phyloP scores from a whole-genome alignment of 2,888 invertebrate species.

The Idaea aversata region DNA sequence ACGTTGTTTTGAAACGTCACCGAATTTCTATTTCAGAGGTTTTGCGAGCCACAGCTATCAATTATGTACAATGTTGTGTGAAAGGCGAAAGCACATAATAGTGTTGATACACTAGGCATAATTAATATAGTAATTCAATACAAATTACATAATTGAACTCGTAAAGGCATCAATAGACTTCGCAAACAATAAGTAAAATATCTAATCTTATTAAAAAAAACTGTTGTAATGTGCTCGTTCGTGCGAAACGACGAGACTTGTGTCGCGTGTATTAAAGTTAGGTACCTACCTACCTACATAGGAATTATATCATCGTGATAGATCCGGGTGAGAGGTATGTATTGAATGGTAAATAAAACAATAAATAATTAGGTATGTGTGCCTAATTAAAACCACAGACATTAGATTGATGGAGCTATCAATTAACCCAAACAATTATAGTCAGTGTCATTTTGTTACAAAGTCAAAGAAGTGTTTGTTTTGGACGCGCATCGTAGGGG shows the following conservation, averaged over 20 bases:
- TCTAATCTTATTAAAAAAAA: slow-evolving; percentile 16
- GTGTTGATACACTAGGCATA: not conserved
- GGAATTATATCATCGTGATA: slow-evolving; percentile 25
- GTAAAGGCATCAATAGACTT: slow-evolving; percentile 20
- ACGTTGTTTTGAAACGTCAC: too few species aligned
- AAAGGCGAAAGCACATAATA: not conserved
- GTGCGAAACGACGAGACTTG: slow-evolving; percentile 42
- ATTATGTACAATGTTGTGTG: not conserved
- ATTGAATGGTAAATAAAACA: slow-evolving; percentile 21
- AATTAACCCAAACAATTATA: too few species aligned
- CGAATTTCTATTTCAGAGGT: too few species aligned
- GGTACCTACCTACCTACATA: slow-evolving; percentile 12
- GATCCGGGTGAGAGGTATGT: slow-evolving; percentile 44
- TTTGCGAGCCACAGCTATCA: too few species aligned
- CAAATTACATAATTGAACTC: slow-evolving; percentile 14
- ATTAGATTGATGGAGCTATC: too few species aligned
- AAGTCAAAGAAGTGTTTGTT: too few species aligned
- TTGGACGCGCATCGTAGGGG: too few species aligned
- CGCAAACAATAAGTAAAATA: slow-evolving; percentile 13
- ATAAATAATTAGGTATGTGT: slow-evolving; percentile 16
- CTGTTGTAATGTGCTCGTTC: slow-evolving; percentile 34
- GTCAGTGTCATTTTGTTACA: too few species aligned
- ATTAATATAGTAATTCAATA: slow-evolving; percentile 2
- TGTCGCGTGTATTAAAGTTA: slow-evolving; percentile 25
- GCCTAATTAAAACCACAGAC: too few species aligned